Percentiles rank a stretch among this genome's conserved stretches.
Conservation (phyloP, 2,113 vertebrate genomes). For the Taurulus bubalis region DNA sequence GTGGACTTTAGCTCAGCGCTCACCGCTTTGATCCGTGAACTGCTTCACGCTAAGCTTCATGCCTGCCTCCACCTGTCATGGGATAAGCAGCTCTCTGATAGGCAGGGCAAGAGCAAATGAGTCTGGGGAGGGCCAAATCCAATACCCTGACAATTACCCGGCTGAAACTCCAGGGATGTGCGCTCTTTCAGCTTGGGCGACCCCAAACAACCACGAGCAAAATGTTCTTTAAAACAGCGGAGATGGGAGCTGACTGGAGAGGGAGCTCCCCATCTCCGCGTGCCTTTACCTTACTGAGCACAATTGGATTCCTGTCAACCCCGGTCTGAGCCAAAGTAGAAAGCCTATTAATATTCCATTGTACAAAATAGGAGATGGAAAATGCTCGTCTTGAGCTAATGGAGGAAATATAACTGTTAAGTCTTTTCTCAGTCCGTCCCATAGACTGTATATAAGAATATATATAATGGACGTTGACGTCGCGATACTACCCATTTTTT, state of each 20-base stretch:
- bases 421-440: neutral
- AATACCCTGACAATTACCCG: constrained; percentile 17
- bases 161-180: neutral
- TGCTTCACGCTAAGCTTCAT: constrained; percentile 28
- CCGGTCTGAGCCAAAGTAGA: neutral
- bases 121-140: constrained; percentile 31
- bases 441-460: neutral
- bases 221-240: neutral
- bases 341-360: neutral
- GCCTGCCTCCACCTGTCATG: constrained; percentile 44
- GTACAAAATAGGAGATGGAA: neutral
- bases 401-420: neutral
- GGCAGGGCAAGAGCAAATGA: constrained; percentile 18
- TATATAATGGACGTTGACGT: neutral
- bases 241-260: neutral
- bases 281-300: constrained; percentile 1
- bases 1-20: constrained; percentile 36
- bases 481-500: neutral
- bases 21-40: constrained; percentile 52
- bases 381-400: neutral
- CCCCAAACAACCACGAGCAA: constrained; percentile 10
- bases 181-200: constrained; percentile 1
- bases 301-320: constrained; percentile 1
- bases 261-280: neutral
- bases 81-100: constrained; percentile 34